Evolutionary conservation across 2,797 vertebrate species (phyloP).

Genomic region (Melanotaenia parkinsoni): DNA sequence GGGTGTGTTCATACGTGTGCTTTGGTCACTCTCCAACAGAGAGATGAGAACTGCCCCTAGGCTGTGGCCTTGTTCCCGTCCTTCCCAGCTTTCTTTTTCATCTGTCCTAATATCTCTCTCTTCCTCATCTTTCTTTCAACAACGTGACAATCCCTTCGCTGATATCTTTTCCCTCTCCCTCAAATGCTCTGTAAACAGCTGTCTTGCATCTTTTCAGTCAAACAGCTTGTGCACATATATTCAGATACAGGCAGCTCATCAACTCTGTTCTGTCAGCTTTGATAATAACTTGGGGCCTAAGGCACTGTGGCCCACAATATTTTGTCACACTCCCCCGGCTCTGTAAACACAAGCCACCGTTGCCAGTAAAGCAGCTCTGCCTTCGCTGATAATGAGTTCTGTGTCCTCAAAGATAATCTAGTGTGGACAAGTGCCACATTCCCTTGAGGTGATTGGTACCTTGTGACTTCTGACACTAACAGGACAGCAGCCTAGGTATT

Average conservation of each 20-base stretch:
- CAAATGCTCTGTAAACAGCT: constrained; percentile 45
- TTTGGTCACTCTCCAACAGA: constrained; percentile 75
- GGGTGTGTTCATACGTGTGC: constrained; percentile 32
- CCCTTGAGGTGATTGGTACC: constrained; percentile 39
- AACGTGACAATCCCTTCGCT: constrained; percentile 38
- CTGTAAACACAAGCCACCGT: constrained; percentile 53
- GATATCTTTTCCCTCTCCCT: constrained; percentile 43
- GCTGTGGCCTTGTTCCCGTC: constrained; percentile 62
- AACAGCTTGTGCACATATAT: constrained; percentile 31
- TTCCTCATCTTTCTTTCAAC: constrained; percentile 40
- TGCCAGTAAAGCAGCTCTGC: constrained; percentile 64
- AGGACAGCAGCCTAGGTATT: constrained; percentile 44
- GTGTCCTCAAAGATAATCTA: constrained; percentile 66
- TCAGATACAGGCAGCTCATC: constrained; percentile 57
- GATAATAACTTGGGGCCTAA: constrained; percentile 64
- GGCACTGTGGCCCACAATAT: constrained; percentile 52
- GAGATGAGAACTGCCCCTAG: constrained; percentile 61
- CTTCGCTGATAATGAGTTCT: constrained; percentile 70
- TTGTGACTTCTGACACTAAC: constrained; percentile 57
- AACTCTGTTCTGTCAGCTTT: constrained; percentile 65
- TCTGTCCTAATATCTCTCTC: constrained; percentile 52
- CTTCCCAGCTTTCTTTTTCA: constrained; percentile 61
- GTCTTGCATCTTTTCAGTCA: constrained; percentile 14
- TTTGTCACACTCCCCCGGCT: constrained; percentile 67
- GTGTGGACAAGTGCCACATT: constrained; percentile 58